These are phyloP conservation scores for Lates japonicus DNA, from an alignment of 2,797 vertebrate genomes.

Conservation along the genomic window DNA sequence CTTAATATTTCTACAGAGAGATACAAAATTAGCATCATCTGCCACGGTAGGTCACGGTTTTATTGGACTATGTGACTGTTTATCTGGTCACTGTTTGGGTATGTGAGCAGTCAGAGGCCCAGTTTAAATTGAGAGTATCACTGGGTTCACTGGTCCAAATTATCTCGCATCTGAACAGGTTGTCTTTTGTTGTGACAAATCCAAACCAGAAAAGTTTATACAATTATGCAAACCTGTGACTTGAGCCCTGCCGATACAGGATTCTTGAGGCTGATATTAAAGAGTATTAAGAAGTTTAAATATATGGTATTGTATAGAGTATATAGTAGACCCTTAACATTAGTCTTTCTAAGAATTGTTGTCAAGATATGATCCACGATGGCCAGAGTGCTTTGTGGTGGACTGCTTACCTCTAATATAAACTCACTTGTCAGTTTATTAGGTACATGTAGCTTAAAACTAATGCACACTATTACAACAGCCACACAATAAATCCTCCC, in stretches of 20 bases:
- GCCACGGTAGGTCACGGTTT: constrained; percentile 26
- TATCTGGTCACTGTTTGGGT: constrained; percentile 3
- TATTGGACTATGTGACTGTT: not conserved
- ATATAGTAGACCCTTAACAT: not conserved
- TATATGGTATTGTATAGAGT: not conserved
- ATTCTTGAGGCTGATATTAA: not conserved
- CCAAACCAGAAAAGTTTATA: not conserved
- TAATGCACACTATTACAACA: not conserved
- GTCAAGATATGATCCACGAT: not conserved
- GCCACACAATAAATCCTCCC: too few species aligned
- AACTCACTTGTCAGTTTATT: not conserved
- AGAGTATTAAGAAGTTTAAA: not conserved
- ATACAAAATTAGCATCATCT: constrained; percentile 1
- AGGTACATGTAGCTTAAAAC: not conserved
- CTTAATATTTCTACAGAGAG: not conserved
- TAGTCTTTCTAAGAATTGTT: not conserved
- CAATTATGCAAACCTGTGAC: not conserved
- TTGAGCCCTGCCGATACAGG: not conserved
- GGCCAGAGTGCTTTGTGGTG: not conserved
- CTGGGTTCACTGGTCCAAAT: not conserved
- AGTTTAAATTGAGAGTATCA: not conserved
- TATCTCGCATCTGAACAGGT: not conserved
- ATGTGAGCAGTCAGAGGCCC: not conserved
- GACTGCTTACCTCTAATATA: not conserved
- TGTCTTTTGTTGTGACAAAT: not conserved